Conservation (phyloP, 2,113 vertebrate species). For the Ochotona curzoniae region DNA sequence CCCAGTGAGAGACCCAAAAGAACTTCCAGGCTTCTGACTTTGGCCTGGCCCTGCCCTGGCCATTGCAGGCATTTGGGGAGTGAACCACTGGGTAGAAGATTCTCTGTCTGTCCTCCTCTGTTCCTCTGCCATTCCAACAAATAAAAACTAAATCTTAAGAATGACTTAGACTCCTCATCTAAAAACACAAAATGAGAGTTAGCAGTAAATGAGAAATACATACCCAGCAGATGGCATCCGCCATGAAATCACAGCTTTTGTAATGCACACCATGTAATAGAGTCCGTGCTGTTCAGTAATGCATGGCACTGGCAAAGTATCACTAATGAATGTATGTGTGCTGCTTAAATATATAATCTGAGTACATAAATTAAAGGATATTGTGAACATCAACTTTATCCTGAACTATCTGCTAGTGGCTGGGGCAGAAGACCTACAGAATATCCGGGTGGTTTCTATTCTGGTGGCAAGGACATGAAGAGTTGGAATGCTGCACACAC, state of each 20-base stretch:
- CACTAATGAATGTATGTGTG: background rate
- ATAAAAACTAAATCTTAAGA: no score
- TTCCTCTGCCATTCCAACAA: no score
- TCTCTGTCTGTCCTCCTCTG: no score
- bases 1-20: no score
- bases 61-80: no score
- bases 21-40: no score
- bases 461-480: background rate
- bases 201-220: conserved; percentile 42
- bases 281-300: background rate
- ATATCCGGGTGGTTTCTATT: background rate
- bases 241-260: background rate
- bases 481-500: background rate
- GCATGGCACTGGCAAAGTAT: background rate
- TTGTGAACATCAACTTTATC: background rate
- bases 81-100: no score
- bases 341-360: background rate
- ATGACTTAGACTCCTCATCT: background rate
- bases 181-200: background rate
- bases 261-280: background rate
- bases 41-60: no score
- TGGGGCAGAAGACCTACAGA: background rate
- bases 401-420: background rate
- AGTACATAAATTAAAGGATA: conserved; percentile 17
- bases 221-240: background rate